A percentile compares a stretch with the other conserved stretches of the same genome.
Evolutionary conservation across 2,888 invertebrate genomes (phyloP).

Genomic region (Alcis repandata): DNA sequence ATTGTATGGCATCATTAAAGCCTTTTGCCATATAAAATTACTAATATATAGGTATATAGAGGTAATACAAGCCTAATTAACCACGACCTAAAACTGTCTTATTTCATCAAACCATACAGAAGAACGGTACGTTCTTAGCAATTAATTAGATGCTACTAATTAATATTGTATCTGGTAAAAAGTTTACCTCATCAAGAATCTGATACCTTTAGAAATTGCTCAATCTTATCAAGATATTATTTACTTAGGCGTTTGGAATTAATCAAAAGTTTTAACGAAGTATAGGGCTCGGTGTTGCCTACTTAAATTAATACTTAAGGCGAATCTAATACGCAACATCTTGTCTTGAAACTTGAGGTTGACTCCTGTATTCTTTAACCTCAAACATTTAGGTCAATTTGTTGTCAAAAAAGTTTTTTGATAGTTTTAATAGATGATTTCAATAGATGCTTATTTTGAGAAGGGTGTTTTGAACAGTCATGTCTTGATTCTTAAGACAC

Average conservation of each 20-base stretch:
- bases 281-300: constrained; percentile 29
- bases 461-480: too few relatives aligned
- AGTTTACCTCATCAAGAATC: constrained; percentile 31
- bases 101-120: constrained; percentile 3
- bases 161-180: constrained; percentile 29
- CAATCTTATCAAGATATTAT: constrained; percentile 40
- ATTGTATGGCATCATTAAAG: too few relatives aligned
- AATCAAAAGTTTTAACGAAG: constrained; percentile 53
- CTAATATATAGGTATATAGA: too few relatives aligned
- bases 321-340: constrained; percentile 11
- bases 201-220: constrained; percentile 27
- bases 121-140: neutral
- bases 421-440: too few relatives aligned
- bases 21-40: too few relatives aligned
- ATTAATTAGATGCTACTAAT: constrained; percentile 18
- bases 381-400: too few relatives aligned
- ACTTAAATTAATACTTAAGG: constrained; percentile 17
- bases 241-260: constrained; percentile 39
- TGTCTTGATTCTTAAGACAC: too few relatives aligned
- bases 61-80: neutral
- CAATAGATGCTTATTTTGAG: too few relatives aligned
- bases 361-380: neutral
- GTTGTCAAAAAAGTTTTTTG: too few relatives aligned
- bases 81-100: neutral
- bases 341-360: constrained; percentile 2